A percentile compares a stretch with the other conserved stretches of the same genome.
These are phyloP conservation scores for Rhinophrynus dorsalis DNA, from an alignment of 2,797 vertebrate genomes.

Conservation along the genomic window DNA sequence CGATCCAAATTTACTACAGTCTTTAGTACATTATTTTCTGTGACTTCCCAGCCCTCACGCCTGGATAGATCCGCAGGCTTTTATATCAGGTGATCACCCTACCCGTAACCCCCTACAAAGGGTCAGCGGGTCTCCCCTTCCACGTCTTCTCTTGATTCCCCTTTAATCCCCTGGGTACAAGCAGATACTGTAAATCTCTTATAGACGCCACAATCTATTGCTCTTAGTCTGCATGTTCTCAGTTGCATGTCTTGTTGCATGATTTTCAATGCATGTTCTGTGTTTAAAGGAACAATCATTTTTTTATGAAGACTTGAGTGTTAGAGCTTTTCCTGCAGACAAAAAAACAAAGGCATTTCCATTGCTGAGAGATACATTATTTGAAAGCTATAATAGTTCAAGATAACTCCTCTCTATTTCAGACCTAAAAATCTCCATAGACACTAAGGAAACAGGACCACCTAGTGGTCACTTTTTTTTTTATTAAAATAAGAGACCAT, in stretches of 20 bases:
- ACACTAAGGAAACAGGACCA: too few relatives aligned
- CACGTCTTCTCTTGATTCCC: background rate
- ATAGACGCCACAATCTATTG: background rate
- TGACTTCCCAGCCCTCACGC: background rate
- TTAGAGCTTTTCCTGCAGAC: too few relatives aligned
- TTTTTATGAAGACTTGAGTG: too few relatives aligned
- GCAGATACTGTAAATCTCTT: conserved; percentile 17
- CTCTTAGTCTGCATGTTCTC: conserved; percentile 3
- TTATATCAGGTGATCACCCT: background rate
- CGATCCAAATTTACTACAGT: too few relatives aligned
- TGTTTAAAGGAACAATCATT: background rate
- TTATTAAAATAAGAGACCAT: too few relatives aligned
- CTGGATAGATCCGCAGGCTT: background rate
- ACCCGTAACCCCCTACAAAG: background rate
- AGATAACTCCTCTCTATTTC: too few relatives aligned
- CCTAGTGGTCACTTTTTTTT: too few relatives aligned
- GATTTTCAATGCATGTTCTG: conserved; percentile 18
- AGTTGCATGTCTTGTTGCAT: conserved; percentile 32
- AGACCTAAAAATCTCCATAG: too few relatives aligned
- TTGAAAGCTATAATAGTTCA: too few relatives aligned
- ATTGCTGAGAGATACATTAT: too few relatives aligned
- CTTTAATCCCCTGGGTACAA: background rate
- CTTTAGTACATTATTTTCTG: too few relatives aligned
- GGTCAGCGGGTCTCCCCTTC: background rate
- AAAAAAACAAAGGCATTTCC: too few relatives aligned